These are phyloP conservation scores for Zaprionus tsacasi DNA, from an alignment of 1,140 invertebrate species.

Conservation along the genomic window DNA sequence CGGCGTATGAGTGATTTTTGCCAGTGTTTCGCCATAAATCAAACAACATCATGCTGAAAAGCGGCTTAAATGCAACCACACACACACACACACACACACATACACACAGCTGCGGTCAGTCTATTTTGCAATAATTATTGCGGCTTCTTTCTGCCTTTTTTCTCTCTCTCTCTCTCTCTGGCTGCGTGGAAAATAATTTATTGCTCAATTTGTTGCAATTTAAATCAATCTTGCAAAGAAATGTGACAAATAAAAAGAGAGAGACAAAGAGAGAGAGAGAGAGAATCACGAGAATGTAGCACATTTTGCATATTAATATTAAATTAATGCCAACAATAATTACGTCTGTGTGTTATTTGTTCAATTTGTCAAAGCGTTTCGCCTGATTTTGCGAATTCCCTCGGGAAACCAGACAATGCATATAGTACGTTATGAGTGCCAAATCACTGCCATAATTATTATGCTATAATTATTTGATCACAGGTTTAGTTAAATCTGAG, in stretches of 20 bases:
- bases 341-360: slow-evolving; percentile 4
- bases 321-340: background rate
- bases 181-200: slow-evolving; percentile 45
- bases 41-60: slow-evolving; percentile 11
- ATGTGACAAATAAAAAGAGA: slow-evolving; percentile 20
- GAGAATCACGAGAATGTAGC: background rate
- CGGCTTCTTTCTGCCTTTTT: background rate
- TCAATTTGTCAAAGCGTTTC: background rate
- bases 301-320: background rate
- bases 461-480: slow-evolving; percentile 3
- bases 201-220: slow-evolving; percentile 51
- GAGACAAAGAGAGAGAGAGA: background rate
- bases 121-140: slow-evolving; percentile 45
- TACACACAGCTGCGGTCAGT: slow-evolving; percentile 35
- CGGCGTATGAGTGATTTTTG: slow-evolving; percentile 72
- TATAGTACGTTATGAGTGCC: no score
- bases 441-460: slow-evolving; percentile 5
- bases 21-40: slow-evolving; percentile 55
- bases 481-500: background rate
- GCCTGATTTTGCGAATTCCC: background rate
- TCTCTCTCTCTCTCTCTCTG: no score
- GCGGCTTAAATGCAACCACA: slow-evolving; percentile 9
- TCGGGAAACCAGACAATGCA: background rate
- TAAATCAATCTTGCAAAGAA: slow-evolving; percentile 57
- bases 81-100: slow-evolving; percentile 7